phyloP scores from a whole-genome alignment of 2,888 invertebrate genomes.

The Teleogryllus oceanicus region DNA sequence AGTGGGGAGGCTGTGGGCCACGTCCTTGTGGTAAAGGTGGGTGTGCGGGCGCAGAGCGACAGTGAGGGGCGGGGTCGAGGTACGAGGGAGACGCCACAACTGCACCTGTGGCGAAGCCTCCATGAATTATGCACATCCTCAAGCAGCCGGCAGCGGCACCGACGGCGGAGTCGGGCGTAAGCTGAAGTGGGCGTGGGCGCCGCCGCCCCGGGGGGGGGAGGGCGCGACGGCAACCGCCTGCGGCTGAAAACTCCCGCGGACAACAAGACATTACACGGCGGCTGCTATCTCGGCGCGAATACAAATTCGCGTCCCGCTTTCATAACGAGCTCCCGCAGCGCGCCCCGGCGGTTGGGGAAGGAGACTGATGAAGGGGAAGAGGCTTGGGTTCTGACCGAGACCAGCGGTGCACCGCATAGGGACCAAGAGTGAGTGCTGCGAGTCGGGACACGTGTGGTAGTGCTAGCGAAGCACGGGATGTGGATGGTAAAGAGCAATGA shows the following conservation, averaged over 20 bases:
- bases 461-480: no score
- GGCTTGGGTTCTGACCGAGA: no score
- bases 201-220: neutral
- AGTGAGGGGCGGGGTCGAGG: neutral
- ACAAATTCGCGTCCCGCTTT: neutral
- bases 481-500: no score
- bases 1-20: no score
- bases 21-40: neutral
- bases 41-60: neutral
- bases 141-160: conserved; percentile 18
- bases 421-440: no score
- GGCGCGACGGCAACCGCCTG: neutral
- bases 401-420: no score
- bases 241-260: neutral
- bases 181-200: neutral
- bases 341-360: no score
- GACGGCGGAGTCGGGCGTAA: neutral
- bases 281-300: neutral
- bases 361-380: no score
- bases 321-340: neutral
- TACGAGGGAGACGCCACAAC: neutral
- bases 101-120: conserved; percentile 18
- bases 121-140: conserved; percentile 10
- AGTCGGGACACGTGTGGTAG: no score
- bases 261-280: conserved; percentile 1